Evolutionary conservation across 2,888 invertebrate genomes (phyloP).

Genomic region (Amiota communis): DNA sequence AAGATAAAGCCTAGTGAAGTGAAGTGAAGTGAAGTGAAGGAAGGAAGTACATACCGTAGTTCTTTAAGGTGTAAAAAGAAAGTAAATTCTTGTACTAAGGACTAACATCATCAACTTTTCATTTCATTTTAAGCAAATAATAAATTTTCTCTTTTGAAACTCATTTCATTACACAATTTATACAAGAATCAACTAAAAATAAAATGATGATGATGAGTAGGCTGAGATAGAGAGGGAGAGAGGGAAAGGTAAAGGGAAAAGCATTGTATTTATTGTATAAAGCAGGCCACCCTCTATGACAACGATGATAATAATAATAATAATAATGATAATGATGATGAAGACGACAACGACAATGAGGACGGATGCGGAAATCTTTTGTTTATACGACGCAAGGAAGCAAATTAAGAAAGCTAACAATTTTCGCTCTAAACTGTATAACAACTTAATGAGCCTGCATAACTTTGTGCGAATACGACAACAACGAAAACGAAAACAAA

Average conservation of each 20-base stretch:
- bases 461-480: slow-evolving; percentile 53
- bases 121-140: slow-evolving; percentile 60
- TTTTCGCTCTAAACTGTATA: slow-evolving; percentile 67
- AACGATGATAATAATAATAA: not conserved
- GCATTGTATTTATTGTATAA: too few species aligned
- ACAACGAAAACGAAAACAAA: slow-evolving; percentile 29
- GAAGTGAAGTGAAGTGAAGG: too few species aligned
- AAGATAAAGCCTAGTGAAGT: too few species aligned
- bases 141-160: slow-evolving; percentile 62
- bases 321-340: slow-evolving; percentile 37
- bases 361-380: slow-evolving; percentile 60
- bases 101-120: slow-evolving; percentile 54
- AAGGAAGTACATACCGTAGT: not conserved
- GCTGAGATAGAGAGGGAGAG: not conserved
- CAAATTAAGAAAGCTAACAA: slow-evolving; percentile 68
- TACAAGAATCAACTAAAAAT: slow-evolving; percentile 31
- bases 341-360: not conserved
- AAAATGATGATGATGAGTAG: slow-evolving; percentile 34
- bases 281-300: too few species aligned
- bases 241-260: too few species aligned
- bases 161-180: slow-evolving; percentile 64
- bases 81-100: slow-evolving; percentile 21
- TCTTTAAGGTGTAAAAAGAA: slow-evolving; percentile 9
- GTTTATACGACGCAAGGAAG: slow-evolving; percentile 49
- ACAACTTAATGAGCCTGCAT: slow-evolving; percentile 69